Percentiles rank a stretch among this genome's conserved stretches.
These are phyloP conservation scores for Cetonia aurata DNA, from an alignment of 2,888 invertebrate species.

Conservation along the genomic window DNA sequence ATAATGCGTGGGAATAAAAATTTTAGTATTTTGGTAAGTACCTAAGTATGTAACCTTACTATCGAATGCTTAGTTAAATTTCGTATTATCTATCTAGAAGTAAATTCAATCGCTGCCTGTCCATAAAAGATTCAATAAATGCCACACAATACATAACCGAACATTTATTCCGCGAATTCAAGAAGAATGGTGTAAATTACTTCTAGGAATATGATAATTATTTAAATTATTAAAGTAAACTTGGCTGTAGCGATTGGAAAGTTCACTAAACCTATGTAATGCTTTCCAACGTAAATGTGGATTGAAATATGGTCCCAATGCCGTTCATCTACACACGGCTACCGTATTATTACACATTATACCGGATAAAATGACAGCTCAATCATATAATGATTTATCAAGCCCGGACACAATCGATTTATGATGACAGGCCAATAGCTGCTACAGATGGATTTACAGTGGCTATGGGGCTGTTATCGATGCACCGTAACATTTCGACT, in stretches of 20 bases:
- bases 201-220: constrained; percentile 22
- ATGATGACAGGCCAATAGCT: constrained; percentile 50
- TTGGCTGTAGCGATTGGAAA: background rate
- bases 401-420: constrained; percentile 53
- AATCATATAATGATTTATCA: constrained; percentile 56
- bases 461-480: too few relatives aligned
- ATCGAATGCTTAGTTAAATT: too few relatives aligned
- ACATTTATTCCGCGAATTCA: too few relatives aligned
- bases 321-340: constrained; percentile 12
- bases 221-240: constrained; percentile 13
- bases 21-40: too few relatives aligned
- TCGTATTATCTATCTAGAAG: too few relatives aligned
- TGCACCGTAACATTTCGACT: too few relatives aligned
- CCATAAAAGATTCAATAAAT: too few relatives aligned
- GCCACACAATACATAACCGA: too few relatives aligned
- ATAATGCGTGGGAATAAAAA: too few relatives aligned
- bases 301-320: constrained; percentile 7
- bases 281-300: background rate
- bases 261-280: constrained; percentile 5
- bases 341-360: constrained; percentile 32
- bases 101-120: too few relatives aligned
- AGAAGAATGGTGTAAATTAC: background rate
- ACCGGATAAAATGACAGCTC: constrained; percentile 52
- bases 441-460: background rate
- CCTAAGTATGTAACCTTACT: too few relatives aligned